Evolutionary conservation across 2,888 invertebrate genomes (phyloP), one percentile per base, ranked within the genome.

Genomic region (Aproaerema taeniolella): DNA sequence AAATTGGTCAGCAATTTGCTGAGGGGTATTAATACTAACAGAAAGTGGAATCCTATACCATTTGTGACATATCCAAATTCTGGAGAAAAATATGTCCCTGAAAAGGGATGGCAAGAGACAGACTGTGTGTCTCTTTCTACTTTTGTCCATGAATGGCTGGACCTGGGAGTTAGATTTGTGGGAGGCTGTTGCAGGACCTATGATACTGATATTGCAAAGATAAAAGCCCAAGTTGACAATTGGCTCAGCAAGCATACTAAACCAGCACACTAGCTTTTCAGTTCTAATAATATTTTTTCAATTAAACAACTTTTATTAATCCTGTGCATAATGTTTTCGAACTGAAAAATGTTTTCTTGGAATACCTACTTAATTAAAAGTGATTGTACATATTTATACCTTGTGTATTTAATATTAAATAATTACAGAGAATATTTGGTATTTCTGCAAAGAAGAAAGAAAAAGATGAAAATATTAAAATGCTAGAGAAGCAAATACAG

Each of bases 111-210:
- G 93, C 83, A 88, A 24, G 90, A 90, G 7, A 20, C 29, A 12
- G 24, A 89, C 49, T 90, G 90, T 63, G 87, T 89, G 36, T 88
- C 91, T 1, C 78, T 95, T 0, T 89, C 90, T 31, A 87, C 82
- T 2, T 93, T 91, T 68, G 89, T 96, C 0, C 80, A 88, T 0
- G 89, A 91, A 44, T 98, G 97, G 97, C 66, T 94, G 14, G 88
- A 92, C 41, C 63, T 92, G 6, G 96, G 96, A 1, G 94, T 94
- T 1, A 89, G 87, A 42, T 95, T 92, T 64, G 88, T 98, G 33
- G 97, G 98, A 10, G 97, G 98, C 0, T 98, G 98, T 63, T 98
- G 98, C 74, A 87, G 96, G 52, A 94, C 95, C 0, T 91, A 91
- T 50, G 92, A 93, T 0, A 85, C 90, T 2, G 95, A 97, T 64